Base-by-base conservation (phyloP, 2,888 invertebrate species). In the Calameuta pallipes region DNA sequence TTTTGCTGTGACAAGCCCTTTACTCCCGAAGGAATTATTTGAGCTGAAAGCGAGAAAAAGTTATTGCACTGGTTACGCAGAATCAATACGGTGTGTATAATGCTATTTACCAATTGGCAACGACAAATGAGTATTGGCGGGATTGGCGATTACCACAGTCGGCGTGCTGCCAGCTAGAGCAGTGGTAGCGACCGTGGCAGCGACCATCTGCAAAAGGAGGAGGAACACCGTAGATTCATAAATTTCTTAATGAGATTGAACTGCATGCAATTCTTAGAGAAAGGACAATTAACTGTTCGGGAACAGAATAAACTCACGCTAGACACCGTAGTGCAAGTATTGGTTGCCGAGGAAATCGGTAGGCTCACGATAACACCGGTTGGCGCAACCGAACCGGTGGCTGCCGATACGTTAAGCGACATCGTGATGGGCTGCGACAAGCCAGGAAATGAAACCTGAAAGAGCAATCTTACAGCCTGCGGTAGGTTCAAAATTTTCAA, bases 371-470 rank as follows among this genome's bases (percentile, higher is more conserved):
- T 92, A 79, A 95, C 92, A 75, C 95, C 95, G 73, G 93, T 92
- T 79, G 93, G 92, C 74, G 90, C 90, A 78, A 92, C 92, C 75
- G 92, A 90, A 81, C 92, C 92, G 79, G 93, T 89, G 68, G 95
- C 94, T 56, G 95, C 94, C 69, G 96, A 95, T 82, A 95, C 95
- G 85, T 95, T 95, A 80, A 96, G 92, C 70, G 96, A 95, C 86
- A 96, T 92, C 75, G 97, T 97, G 85, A 97, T 96, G 6, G 97
- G 97, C 84, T 97, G 96, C n/a, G 96, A 94, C 78, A 97, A 94
- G 70, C 96, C 97, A 15, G 97, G 96, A 87, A 97, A 95, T 89
- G 97, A 97, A 75, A 96, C 95, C 92, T 93, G 86, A 80, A 84
- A 82, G 73, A 37, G 78, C 73, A 78, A 15, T 71, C n/a, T 71